phyloP scores from a whole-genome alignment of 2,888 invertebrate species.

The Lottia scabra region DNA sequence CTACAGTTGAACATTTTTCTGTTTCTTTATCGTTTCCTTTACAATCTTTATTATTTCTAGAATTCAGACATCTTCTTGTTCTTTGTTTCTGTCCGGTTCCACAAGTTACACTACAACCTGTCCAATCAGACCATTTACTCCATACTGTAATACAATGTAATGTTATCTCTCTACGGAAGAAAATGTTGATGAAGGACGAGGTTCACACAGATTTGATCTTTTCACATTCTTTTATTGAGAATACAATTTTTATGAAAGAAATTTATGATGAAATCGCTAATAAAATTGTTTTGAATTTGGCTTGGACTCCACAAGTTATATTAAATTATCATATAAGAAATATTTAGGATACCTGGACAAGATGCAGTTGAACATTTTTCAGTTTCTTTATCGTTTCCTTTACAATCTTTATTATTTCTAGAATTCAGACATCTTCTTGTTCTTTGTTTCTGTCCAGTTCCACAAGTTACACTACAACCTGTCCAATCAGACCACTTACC shows the following conservation, averaged over 20 bases:
- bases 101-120: slow-evolving; percentile 10
- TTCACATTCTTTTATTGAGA: too few species aligned
- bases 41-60: neutral
- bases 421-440: slow-evolving; percentile 7
- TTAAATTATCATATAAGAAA: too few species aligned
- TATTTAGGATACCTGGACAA: neutral
- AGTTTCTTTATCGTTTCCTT: neutral
- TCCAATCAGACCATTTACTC: slow-evolving; percentile 6
- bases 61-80: neutral
- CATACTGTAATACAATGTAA: neutral
- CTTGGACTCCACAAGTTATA: too few species aligned
- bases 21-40: neutral
- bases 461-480: slow-evolving; percentile 9
- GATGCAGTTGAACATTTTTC: neutral
- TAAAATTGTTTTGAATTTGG: too few species aligned
- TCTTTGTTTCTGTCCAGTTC: slow-evolving; percentile 3
- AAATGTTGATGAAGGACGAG: too few species aligned
- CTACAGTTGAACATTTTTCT: neutral
- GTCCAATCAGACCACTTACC: slow-evolving; percentile 9
- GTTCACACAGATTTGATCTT: too few species aligned
- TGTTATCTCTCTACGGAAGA: too few species aligned
- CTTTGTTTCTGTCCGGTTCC: slow-evolving; percentile 9
- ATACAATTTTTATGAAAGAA: too few species aligned
- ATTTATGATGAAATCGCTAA: too few species aligned
- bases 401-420: neutral